Evolutionary conservation across 1,140 invertebrate species (phyloP).

Genomic region (Scaptomyza pallida): DNA sequence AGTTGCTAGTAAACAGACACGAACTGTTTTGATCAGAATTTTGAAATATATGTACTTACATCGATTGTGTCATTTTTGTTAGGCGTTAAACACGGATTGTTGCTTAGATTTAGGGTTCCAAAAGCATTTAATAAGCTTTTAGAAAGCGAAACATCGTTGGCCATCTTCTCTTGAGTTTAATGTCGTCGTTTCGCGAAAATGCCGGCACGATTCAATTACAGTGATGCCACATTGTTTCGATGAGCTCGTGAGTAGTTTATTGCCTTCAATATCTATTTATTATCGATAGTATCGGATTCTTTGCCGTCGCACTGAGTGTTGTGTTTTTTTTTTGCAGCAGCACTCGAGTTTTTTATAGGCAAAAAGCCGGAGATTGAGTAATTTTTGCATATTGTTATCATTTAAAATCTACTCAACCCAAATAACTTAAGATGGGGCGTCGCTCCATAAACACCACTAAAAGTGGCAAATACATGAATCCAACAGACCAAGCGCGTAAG

Average conservation of each 20-base stretch:
- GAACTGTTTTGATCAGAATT: not conserved
- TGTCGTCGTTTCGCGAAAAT: not conserved
- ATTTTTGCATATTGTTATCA: conserved; percentile 1
- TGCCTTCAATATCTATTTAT: not conserved
- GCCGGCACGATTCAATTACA: conserved; percentile 21
- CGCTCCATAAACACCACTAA: conserved; percentile 99
- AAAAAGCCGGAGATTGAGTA: conserved; percentile 17
- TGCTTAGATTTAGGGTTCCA: not conserved
- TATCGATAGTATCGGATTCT: conserved; percentile 5
- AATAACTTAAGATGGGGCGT: conserved; percentile 92
- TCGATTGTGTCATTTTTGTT: not conserved
- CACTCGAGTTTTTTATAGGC: conserved; percentile 5
- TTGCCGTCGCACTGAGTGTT: not conserved
- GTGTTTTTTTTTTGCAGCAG: conserved; percentile 11
- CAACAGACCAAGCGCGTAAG: conserved; percentile 98
- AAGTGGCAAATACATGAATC: conserved; percentile 99
- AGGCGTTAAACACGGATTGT: not conserved
- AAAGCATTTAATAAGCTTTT: conserved; percentile 1
- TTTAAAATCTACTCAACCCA: conserved; percentile 11
- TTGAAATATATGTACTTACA: conserved; percentile 5
- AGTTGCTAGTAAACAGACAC: not conserved
- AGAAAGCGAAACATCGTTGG: not conserved
- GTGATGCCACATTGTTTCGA: conserved; percentile 2
- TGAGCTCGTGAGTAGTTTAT: not conserved
- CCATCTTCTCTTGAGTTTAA: conserved; percentile 19